phyloP scores from a whole-genome alignment of 2,888 invertebrate species.

The Nomada hirtipes region DNA sequence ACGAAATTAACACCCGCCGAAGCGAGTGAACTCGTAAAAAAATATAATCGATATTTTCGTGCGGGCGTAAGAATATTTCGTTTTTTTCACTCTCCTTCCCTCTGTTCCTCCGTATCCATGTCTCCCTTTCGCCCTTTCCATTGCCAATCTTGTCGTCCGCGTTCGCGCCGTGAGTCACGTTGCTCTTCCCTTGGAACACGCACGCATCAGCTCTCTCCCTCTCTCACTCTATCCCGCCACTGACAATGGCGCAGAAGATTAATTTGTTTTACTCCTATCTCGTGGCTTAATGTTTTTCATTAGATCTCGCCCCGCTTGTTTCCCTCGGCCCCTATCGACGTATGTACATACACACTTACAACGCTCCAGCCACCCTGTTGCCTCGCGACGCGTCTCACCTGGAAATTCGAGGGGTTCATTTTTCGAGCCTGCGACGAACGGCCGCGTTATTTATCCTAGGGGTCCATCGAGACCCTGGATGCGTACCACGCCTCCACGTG shows the following conservation, averaged over 20 bases:
- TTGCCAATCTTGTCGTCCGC: slow-evolving; percentile 27
- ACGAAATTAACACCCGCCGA: slow-evolving; percentile 76
- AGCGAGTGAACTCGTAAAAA: slow-evolving; percentile 73
- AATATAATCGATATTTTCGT: slow-evolving; percentile 78
- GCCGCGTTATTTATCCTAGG: neutral
- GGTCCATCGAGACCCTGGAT: neutral
- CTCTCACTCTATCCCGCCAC: neutral
- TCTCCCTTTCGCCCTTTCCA: neutral
- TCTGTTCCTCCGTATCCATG: neutral
- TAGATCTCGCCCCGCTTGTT: slow-evolving; percentile 54
- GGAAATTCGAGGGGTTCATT: slow-evolving; percentile 2
- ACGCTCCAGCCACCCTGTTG: slow-evolving; percentile 28
- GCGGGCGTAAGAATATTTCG: slow-evolving; percentile 64
- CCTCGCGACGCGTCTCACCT: neutral
- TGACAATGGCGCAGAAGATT: slow-evolving; percentile 64
- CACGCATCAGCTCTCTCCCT: neutral
- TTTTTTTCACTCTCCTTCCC: slow-evolving; percentile 12
- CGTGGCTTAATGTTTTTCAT: slow-evolving; percentile 70
- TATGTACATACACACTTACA: slow-evolving; percentile 30
- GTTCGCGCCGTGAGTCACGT: slow-evolving; percentile 56
- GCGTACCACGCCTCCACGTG: neutral
- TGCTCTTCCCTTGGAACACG: slow-evolving; percentile 17
- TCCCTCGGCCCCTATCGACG: slow-evolving; percentile 22
- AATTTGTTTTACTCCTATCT: slow-evolving; percentile 67
- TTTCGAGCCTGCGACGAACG: neutral